These are phyloP conservation scores for Chelonia mydas DNA, from an alignment of 2,797 vertebrate species.

Conservation along the genomic window DNA sequence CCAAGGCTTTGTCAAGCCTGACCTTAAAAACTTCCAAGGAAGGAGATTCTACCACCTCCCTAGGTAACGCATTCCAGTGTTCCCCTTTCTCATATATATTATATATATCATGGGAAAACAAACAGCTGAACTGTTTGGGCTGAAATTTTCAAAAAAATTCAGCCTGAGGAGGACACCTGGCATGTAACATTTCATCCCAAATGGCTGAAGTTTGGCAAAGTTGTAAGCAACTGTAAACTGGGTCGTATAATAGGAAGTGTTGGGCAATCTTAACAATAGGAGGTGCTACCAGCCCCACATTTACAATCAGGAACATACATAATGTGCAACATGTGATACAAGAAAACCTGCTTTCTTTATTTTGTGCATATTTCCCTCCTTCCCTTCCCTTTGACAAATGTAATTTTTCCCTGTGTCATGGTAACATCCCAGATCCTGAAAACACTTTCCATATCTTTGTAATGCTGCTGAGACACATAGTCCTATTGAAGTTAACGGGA, in stretches of 20 bases:
- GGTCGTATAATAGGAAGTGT: not conserved
- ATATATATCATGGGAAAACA: not conserved
- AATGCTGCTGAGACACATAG: not conserved
- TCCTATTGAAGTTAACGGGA: not conserved
- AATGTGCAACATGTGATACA: not conserved
- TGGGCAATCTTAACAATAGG: not conserved
- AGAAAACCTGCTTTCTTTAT: not conserved
- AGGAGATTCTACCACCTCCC: no score
- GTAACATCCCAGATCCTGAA: not conserved
- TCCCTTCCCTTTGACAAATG: not conserved
- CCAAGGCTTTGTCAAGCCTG: no score
- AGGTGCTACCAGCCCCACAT: not conserved
- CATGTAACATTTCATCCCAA: not conserved
- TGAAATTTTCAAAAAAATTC: not conserved
- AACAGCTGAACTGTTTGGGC: not conserved
- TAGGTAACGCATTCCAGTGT: no score
- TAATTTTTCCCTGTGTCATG: not conserved
- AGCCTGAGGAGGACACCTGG: not conserved
- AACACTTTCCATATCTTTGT: not conserved
- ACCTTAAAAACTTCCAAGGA: no score
- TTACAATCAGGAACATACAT: not conserved
- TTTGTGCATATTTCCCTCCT: not conserved
- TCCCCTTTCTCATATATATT: not conserved
- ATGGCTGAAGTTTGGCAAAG: not conserved
- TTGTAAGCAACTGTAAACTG: not conserved